Evolutionary conservation across 1,140 invertebrate species (phyloP).

Genomic region (Drosophila lowei): DNA sequence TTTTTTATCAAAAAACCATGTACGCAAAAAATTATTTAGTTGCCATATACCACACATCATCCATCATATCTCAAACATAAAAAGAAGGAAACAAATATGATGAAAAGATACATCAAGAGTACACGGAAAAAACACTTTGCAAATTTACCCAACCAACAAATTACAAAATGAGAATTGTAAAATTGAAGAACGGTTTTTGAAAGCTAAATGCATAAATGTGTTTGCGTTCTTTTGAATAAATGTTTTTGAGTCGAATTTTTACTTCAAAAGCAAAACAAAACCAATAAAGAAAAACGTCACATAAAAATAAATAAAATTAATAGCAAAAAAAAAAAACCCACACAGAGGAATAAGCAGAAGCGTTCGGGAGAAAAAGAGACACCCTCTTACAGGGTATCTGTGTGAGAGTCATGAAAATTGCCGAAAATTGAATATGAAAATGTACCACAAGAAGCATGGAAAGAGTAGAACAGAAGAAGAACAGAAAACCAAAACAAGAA

Average conservation of each 20-base stretch:
- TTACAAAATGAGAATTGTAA: conserved; percentile 41
- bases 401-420: conserved; percentile 48
- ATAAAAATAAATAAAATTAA: conserved; percentile 39
- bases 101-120: no score
- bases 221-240: conserved; percentile 76
- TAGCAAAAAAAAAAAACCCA: conserved; percentile 34
- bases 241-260: conserved; percentile 79
- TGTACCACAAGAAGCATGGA: conserved; percentile 55
- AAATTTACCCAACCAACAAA: conserved; percentile 47
- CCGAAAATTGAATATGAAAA: conserved; percentile 52
- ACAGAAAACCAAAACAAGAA: conserved; percentile 65
- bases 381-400: conserved; percentile 40
- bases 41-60: conserved; percentile 50
- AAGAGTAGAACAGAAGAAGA: conserved; percentile 30
- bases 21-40: conserved; percentile 46
- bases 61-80: conserved; percentile 38
- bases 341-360: conserved; percentile 24
- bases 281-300: conserved; percentile 31
- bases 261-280: conserved; percentile 59
- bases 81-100: neutral
- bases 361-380: conserved; percentile 19
- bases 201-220: conserved; percentile 65
- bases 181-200: conserved; percentile 45
- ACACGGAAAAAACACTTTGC: conserved; percentile 25
- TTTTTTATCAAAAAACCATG: conserved; percentile 51